Percentiles rank a stretch among this genome's conserved stretches.
These are phyloP conservation scores for Aradophagus sp. DNA, from an alignment of 1,140 invertebrate genomes.

Conservation along the genomic window DNA sequence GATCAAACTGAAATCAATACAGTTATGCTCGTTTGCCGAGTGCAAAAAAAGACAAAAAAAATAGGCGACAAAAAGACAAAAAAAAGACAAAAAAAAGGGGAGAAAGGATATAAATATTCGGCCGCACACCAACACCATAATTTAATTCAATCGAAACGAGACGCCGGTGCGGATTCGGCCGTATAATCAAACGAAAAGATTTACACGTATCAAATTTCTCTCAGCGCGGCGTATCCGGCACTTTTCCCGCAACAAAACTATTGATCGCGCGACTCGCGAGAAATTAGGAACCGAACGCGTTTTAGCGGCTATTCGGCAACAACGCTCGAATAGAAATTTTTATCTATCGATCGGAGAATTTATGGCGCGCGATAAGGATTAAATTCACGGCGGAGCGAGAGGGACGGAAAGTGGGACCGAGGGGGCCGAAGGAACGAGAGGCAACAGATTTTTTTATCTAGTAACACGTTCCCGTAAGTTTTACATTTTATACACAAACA, in stretches of 20 bases:
- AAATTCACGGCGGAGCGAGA: conserved; percentile 18
- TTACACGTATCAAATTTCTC: conserved; percentile 39
- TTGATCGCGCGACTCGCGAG: conserved; percentile 40
- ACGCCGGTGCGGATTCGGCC: conserved; percentile 5
- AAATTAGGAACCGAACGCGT: conserved; percentile 49
- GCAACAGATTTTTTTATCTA: too few species aligned
- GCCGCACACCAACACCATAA: too few species aligned
- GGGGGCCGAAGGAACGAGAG: conserved; percentile 7
- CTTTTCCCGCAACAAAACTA: conserved; percentile 33
- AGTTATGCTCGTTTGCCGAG: too few species aligned
- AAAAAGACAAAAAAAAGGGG: too few species aligned
- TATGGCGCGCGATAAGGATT: conserved; percentile 34
- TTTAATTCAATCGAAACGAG: conserved; percentile 23
- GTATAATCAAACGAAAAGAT: conserved; percentile 43
- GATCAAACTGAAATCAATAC: too few species aligned
- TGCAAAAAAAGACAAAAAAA: too few species aligned
- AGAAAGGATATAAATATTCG: too few species aligned
- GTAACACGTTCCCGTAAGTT: too few species aligned
- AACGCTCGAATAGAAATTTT: conserved; percentile 33
- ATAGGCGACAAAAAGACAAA: too few species aligned
- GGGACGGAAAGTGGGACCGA: background rate
- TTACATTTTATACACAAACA: too few species aligned
- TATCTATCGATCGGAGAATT: conserved; percentile 34
- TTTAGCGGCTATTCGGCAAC: conserved; percentile 48
- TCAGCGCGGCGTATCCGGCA: conserved; percentile 19